Percentiles rank a stretch among this genome's conserved stretches.
Conservation (phyloP, 1,140 invertebrate genomes). For the Tetramorium alpestre region DNA sequence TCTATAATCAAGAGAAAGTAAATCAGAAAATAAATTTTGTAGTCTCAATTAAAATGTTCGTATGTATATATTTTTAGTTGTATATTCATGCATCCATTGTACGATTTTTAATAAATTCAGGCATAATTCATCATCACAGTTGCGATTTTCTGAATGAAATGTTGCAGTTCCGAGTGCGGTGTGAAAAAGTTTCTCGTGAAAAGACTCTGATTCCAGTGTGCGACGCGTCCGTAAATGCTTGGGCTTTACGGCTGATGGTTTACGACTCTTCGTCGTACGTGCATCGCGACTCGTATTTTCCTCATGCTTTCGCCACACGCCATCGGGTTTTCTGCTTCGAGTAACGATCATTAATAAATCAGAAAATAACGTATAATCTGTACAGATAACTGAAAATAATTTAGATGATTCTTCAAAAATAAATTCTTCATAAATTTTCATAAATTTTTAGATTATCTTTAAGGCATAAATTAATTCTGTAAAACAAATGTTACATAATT, state of each 20-base stretch:
- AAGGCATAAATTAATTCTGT: not conserved
- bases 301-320: not conserved
- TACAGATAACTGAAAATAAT: not conserved
- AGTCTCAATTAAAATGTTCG: not conserved
- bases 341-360: conserved; percentile 23
- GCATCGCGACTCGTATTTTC: conserved; percentile 47
- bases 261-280: conserved; percentile 42
- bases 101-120: not conserved
- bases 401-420: not conserved
- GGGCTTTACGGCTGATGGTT: conserved; percentile 57
- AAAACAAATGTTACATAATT: not conserved
- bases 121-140: conserved; percentile 1
- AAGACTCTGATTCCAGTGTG: conserved; percentile 16
- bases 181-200: conserved; percentile 11
- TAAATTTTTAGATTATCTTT: not conserved
- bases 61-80: not conserved
- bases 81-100: not conserved
- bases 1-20: not conserved
- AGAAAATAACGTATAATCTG: not conserved
- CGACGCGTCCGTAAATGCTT: conserved; percentile 34
- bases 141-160: not conserved
- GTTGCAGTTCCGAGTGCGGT: not conserved
- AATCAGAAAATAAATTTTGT: not conserved
- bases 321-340: not conserved
- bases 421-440: not conserved